Conservation (phyloP, 1,140 invertebrate species). For the Pseudomyrmex cubaensis region DNA sequence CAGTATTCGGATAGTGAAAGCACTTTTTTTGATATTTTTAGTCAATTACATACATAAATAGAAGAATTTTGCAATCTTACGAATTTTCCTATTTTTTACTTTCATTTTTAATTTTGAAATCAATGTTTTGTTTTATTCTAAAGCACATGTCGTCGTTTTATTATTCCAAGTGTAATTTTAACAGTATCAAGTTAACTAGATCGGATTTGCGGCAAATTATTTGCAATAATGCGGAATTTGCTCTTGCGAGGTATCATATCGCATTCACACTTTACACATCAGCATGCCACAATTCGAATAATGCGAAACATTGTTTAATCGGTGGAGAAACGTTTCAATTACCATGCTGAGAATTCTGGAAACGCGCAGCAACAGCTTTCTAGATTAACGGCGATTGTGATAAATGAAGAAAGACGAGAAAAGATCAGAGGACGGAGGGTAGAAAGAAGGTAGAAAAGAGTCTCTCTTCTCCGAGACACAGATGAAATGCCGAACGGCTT, state of each 20-base stretch:
- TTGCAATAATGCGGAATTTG: slow-evolving; percentile 33
- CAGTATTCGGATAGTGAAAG: slow-evolving; percentile 1
- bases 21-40: not conserved
- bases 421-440: not conserved
- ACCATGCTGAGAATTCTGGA: slow-evolving; percentile 13
- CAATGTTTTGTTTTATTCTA: not conserved
- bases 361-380: not conserved
- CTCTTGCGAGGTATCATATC: slow-evolving; percentile 1
- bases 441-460: not conserved
- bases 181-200: not conserved
- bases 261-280: slow-evolving; percentile 13
- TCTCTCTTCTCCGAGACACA: too few relatives aligned
- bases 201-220: slow-evolving; percentile 9
- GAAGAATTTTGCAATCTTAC: not conserved
- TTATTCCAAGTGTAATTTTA: not conserved
- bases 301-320: slow-evolving; percentile 43
- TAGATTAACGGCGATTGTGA: slow-evolving; percentile 9
- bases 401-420: slow-evolving; percentile 1
- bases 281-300: slow-evolving; percentile 39
- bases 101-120: slow-evolving; percentile 1
- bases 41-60: not conserved
- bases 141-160: too few relatives aligned
- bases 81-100: slow-evolving; percentile 15
- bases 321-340: slow-evolving; percentile 40
- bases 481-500: slow-evolving; percentile 30